Base-by-base conservation (phyloP, 2,797 vertebrate species). In the Tympanoctomys barrerae region DNA sequence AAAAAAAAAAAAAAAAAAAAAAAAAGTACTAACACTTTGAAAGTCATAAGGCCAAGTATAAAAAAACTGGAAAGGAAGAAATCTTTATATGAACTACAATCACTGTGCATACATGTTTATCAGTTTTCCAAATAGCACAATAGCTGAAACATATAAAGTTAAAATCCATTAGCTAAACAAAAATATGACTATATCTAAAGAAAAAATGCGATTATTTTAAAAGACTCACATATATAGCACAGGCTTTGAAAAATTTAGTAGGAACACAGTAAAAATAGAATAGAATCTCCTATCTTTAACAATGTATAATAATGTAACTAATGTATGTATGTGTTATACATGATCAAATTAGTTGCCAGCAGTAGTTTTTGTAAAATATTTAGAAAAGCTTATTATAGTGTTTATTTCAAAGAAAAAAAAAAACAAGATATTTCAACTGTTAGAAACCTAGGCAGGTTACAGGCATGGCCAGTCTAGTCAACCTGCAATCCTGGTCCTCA, bases 341-440 rank as follows among this genome's bases (percentile, higher is more conserved):
- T 75, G 39, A 61, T 64, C 71, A 91, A 77, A 78, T 12, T 71
- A 89, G 33, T 82, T 90, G 31, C 13, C 46, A 46, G 21, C 36
- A 94, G 85, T 73, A 75, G 2, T 12, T 57, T 79, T 52, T 83
- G 57, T 75, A 24, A 92, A 92, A 57, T 94, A 81, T 77, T 71
- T 78, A 92, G 70, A 75, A 90, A 85, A 71, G 21, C 11, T 62
- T 71, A 88, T 78, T 12, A 64, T 16, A 70, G 12, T 22, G 31
- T 80, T 87, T 88, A 36, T 86, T 36, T 82, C 66, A 89, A 85
- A 78, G 36, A 91, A 61, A 96, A 96, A 5, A 89, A 61, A 96
- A 96, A 5, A 86, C n/a, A 71, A 89, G 26, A 54, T 71, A 78
- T 88, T 64, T 21, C 36, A 95, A 77, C 52, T 8, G 19, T 84